Conservation (phyloP, 2,797 vertebrate genomes). For the Gymnodraco acuticeps region DNA sequence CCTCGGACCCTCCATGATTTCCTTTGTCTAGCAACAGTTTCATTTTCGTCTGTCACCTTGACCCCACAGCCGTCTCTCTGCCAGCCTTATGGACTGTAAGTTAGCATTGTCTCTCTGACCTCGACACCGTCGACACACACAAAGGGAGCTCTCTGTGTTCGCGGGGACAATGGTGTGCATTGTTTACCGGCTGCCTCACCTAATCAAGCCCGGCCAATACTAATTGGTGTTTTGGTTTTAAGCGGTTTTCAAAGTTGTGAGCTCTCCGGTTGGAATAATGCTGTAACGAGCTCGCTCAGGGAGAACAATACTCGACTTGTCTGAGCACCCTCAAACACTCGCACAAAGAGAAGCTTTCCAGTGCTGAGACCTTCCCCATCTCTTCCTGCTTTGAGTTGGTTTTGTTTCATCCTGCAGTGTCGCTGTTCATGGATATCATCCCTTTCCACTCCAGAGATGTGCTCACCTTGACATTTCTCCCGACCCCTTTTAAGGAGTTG, state of each 20-base stretch:
- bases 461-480: conserved; percentile 33
- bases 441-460: conserved; percentile 15
- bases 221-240: conserved; percentile 91
- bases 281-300: conserved; percentile 61
- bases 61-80: conserved; percentile 5
- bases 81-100: conserved; percentile 23
- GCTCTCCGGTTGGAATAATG: conserved; percentile 76
- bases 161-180: conserved; percentile 77
- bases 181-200: conserved; percentile 80
- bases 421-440: conserved; percentile 35
- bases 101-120: conserved; percentile 65
- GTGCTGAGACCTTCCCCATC: conserved; percentile 43
- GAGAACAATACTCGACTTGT: conserved; percentile 84
- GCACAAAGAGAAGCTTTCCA: conserved; percentile 65
- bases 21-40: conserved; percentile 10
- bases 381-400: conserved; percentile 29
- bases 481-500: conserved; percentile 20
- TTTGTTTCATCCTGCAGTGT: conserved; percentile 18
- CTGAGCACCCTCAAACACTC: conserved; percentile 60
- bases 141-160: conserved; percentile 70
- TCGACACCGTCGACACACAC: conserved; percentile 65
- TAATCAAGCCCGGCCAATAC: conserved; percentile 75
- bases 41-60: conserved; percentile 19
- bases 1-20: conserved; percentile 3
- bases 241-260: conserved; percentile 89